Conservation (phyloP, 1,140 invertebrate genomes). For the Amyelois transitella region DNA sequence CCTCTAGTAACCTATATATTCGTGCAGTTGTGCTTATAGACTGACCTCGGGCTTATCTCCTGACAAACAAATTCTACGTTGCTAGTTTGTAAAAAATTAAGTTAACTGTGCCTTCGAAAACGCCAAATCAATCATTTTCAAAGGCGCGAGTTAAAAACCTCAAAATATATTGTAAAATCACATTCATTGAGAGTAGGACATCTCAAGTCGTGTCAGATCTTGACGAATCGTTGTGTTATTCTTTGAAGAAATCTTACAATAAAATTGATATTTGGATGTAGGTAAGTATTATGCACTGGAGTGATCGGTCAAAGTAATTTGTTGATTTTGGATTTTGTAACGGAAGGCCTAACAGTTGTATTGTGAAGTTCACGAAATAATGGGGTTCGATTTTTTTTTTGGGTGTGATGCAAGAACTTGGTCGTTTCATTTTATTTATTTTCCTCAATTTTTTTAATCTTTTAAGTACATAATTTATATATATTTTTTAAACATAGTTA, state of each 20-base stretch:
- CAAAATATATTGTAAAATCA: constrained; percentile 21
- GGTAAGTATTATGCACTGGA: neutral
- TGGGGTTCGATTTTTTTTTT: neutral
- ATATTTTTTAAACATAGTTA: no score
- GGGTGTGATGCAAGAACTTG: no score
- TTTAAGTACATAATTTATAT: no score
- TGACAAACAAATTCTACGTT: no score
- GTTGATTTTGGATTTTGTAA: neutral
- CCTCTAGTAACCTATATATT: no score
- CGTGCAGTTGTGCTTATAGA: no score
- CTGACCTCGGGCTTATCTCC: no score
- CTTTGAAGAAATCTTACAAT: neutral
- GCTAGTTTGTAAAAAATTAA: no score
- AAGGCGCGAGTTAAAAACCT: constrained; percentile 20
- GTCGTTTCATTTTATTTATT: no score
- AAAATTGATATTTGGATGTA: neutral
- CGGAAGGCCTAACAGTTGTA: neutral
- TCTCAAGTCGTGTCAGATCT: constrained; percentile 12
- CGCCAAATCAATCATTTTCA: constrained; percentile 22
- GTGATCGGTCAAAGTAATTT: constrained; percentile 4
- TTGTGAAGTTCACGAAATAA: neutral
- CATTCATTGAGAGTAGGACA: no score
- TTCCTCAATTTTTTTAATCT: no score
- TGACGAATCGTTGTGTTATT: constrained; percentile 15
- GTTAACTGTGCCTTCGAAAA: no score